phyloP scores from a whole-genome alignment of 1,140 invertebrate species.

The Heliconius hermathena region DNA sequence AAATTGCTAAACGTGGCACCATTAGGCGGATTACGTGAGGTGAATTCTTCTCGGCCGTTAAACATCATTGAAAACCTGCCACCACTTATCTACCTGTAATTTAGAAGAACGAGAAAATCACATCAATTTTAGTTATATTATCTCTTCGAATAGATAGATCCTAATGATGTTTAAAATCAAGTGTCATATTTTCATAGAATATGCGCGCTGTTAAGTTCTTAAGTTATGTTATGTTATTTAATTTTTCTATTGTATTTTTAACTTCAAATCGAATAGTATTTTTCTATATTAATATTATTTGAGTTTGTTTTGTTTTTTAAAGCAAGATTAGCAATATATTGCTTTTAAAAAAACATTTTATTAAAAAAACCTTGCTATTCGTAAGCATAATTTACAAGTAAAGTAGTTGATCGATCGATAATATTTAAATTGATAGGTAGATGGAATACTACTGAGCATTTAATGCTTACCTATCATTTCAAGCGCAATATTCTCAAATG shows the following conservation, averaged over 20 bases:
- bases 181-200: neutral
- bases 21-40: constrained; percentile 23
- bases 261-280: neutral
- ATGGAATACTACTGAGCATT: neutral
- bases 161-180: neutral
- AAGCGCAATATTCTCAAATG: neutral
- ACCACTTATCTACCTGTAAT: constrained; percentile 1
- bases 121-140: neutral
- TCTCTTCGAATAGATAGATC: neutral
- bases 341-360: too few relatives aligned
- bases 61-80: constrained; percentile 15
- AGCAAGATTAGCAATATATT: neutral
- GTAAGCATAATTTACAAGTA: neutral
- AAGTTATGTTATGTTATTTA: neutral
- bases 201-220: neutral
- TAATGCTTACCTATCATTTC: neutral
- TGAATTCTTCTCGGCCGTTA: constrained; percentile 8
- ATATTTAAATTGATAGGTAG: neutral
- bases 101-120: constrained; percentile 11
- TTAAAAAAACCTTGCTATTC: neutral
- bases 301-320: too few relatives aligned
- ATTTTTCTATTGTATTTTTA: neutral
- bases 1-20: constrained; percentile 12
- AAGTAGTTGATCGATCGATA: neutral
- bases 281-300: too few relatives aligned